phyloP scores from a whole-genome alignment of 2,797 vertebrate species.

The Cetoscarus ocellatus region DNA sequence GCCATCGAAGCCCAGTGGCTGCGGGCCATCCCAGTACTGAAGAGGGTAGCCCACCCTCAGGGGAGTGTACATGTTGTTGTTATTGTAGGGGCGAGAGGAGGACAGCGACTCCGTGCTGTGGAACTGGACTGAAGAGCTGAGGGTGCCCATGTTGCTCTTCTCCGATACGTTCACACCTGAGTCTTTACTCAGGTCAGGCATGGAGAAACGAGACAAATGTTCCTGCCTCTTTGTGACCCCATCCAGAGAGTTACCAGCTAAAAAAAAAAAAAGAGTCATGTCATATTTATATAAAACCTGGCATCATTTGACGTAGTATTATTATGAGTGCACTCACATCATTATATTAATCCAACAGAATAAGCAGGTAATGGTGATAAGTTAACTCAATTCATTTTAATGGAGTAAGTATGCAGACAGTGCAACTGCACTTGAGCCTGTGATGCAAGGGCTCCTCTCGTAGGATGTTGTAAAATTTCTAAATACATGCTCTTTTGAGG shows the following conservation, averaged over 20 bases:
- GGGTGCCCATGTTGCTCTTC: constrained; percentile 97
- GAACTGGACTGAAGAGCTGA: constrained; percentile 95
- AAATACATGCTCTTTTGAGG: no score
- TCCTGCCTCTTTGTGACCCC: constrained; percentile 95
- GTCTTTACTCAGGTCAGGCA: constrained; percentile 99
- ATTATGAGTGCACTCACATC: no score
- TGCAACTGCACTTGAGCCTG: no score
- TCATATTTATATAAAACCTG: constrained; percentile 16
- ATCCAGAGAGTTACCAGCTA: constrained; percentile 92
- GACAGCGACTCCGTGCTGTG: constrained; percentile 95
- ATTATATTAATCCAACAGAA: no score
- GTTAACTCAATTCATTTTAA: no score
- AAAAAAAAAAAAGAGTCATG: constrained; percentile 8
- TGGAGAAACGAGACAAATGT: constrained; percentile 96
- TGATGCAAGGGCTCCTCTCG: no score
- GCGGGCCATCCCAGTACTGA: constrained; percentile 91
- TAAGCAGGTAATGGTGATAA: no score
- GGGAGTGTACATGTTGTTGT: constrained; percentile 89
- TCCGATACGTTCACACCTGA: constrained; percentile 96
- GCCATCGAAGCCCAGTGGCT: constrained; percentile 90
- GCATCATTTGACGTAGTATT: not conserved
- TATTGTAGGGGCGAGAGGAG: constrained; percentile 92
- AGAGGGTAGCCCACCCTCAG: constrained; percentile 87
- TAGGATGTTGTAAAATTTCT: no score
- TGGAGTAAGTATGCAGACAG: no score